Conservation (phyloP, 1,140 invertebrate species). For the Amyelois transitella region DNA sequence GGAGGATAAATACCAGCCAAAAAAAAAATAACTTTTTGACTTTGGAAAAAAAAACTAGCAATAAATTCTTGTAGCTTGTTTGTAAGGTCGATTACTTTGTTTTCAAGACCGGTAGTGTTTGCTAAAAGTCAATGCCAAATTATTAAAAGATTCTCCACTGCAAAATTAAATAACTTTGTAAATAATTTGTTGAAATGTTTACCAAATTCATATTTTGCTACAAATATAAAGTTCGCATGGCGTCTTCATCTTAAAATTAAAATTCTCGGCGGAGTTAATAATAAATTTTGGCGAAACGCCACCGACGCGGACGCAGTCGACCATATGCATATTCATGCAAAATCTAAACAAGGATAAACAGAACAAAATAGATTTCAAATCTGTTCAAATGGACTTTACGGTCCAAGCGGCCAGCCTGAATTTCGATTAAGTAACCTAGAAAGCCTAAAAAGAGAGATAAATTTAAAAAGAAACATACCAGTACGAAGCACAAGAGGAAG, state of each 20-base stretch:
- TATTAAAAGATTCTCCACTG: background rate
- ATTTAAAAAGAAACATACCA: slow-evolving; percentile 28
- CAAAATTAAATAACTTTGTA: background rate
- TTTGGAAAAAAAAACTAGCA: background rate
- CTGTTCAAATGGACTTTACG: no score
- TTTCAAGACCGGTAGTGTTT: background rate
- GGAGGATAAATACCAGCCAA: background rate
- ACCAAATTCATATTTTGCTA: slow-evolving; percentile 5
- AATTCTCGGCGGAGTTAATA: slow-evolving; percentile 45
- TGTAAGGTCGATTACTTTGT: background rate
- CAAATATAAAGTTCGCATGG: slow-evolving; percentile 39
- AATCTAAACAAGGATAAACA: slow-evolving; percentile 14
- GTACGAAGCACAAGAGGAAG: background rate
- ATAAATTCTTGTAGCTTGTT: background rate
- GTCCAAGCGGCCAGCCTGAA: no score
- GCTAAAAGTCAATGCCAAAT: background rate
- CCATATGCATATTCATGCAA: slow-evolving; percentile 17
- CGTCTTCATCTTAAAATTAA: slow-evolving; percentile 33
- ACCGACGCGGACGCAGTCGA: slow-evolving; percentile 19
- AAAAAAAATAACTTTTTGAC: background rate
- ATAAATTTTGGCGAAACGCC: slow-evolving; percentile 54
- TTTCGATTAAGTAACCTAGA: no score
- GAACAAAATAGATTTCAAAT: background rate
- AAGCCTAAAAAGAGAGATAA: background rate
- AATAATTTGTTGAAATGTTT: background rate